Conservation (phyloP, 2,113 vertebrate genomes). For the Alaudala cheleensis region DNA sequence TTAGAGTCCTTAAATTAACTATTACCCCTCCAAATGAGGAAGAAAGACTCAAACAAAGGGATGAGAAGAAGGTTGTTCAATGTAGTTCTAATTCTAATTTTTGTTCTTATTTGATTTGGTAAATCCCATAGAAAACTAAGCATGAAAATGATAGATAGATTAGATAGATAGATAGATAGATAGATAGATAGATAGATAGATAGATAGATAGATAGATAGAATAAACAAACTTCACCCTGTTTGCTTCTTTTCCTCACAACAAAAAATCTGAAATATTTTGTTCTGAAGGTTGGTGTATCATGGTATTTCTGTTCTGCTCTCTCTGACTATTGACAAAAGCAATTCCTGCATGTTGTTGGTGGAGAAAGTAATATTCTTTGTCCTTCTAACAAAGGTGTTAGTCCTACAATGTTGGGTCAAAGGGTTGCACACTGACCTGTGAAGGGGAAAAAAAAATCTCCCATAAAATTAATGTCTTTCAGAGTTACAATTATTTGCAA, state of each 20-base stretch:
- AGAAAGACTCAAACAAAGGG: neutral
- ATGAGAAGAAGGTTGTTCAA: neutral
- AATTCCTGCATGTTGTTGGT: neutral
- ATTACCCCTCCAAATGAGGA: neutral
- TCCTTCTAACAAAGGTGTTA: constrained; percentile 30
- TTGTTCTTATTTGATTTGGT: neutral
- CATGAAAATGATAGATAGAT: neutral
- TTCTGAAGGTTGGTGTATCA: neutral
- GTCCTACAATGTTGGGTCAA: constrained; percentile 21
- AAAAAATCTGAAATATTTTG: neutral
- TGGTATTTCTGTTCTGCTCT: neutral
- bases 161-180: neutral
- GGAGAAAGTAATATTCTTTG: constrained; percentile 19
- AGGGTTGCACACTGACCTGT: constrained; percentile 40
- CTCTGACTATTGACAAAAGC: neutral
- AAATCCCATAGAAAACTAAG: neutral
- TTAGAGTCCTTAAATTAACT: neutral
- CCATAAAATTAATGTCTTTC: constrained; percentile 39
- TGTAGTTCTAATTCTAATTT: neutral
- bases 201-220: neutral
- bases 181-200: neutral
- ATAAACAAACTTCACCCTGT: accelerated
- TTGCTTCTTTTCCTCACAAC: neutral
- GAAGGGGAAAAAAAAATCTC: neutral
- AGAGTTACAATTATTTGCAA: constrained; percentile 48